Percentiles rank a stretch among this genome's conserved stretches.
phyloP scores from a whole-genome alignment of 2,113 vertebrate genomes.

The Tachysurus vachellii region DNA sequence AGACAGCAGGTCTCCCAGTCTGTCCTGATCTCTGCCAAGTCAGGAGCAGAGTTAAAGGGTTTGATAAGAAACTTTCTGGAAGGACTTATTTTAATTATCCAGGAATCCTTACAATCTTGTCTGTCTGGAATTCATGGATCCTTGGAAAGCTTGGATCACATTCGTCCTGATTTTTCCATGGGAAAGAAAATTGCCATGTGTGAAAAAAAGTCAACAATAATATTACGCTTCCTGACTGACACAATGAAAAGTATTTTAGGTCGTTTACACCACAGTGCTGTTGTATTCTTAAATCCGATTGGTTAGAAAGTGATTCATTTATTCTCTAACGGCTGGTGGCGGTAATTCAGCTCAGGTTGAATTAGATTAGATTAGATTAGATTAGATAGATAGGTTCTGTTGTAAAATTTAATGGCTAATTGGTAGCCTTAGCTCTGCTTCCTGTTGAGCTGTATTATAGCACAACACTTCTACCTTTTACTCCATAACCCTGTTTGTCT shows the following conservation, averaged over 20 bases:
- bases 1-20: not conserved
- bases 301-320: not conserved
- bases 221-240: not conserved
- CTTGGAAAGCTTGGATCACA: not conserved
- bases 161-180: not conserved
- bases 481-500: too few relatives aligned
- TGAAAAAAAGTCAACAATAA: not conserved
- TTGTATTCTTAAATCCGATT: not conserved
- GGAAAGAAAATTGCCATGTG: not conserved
- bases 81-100: not conserved
- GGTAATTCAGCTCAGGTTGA: not conserved
- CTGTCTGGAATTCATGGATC: not conserved
- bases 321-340: not conserved
- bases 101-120: not conserved
- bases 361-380: too few relatives aligned
- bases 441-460: not conserved
- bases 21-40: not conserved
- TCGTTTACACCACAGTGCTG: not conserved
- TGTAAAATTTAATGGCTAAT: too few relatives aligned
- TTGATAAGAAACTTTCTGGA: not conserved
- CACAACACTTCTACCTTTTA: not conserved
- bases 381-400: too few relatives aligned
- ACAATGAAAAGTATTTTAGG: too few relatives aligned
- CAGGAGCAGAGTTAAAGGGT: not conserved
- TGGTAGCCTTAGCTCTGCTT: too few relatives aligned